Evolutionary conservation across 1,140 invertebrate species (phyloP), one percentile per base, ranked within the genome.

Genomic region (Leptoteleia sp.): DNA sequence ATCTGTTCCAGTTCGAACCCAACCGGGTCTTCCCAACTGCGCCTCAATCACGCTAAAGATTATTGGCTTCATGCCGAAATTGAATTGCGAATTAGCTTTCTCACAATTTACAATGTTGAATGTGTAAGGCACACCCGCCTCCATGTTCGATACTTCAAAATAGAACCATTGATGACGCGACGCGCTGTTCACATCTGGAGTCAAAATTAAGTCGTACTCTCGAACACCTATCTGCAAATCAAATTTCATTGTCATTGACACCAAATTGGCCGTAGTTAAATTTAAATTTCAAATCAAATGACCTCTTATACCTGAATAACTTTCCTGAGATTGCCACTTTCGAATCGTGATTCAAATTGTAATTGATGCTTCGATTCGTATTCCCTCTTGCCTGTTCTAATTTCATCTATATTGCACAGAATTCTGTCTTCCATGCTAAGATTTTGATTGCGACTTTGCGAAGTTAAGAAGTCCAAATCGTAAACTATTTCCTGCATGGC

Each of bases 101-200:
- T 97, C 94, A 90, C 95, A 96, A 89, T 98, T 98, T 42, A 97
- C 92, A 31, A 98, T 96, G 87, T 97, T 97, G 88, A 98, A 97
- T 16, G 93, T 92, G 82, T 98, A 98, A 0, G 92, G 89, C 0
- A 91, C 84, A 37, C 91, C 90, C 15, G 92, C 90, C 52, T 93
- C 91, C 93, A 96, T 97, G 82, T 95, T 95, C 12, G 93, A 93
- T 1, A 98, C 93, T 90, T 96, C 93, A 86, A 98, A 98, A 89
- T 98, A 98, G 88, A 97, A 98, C 96, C 96, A 98, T 77, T 97
- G 95, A 82, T 95, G 94, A 76, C 96, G 92, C 52, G 93, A 93
- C 4, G 88, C 89, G 15, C 94, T 94, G 87, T 97, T 97, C 1
- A 97, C 93, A 84, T 98, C 96, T 6, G 96, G 94, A 86, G 93